A percentile compares a stretch with the other conserved stretches of the same genome.
Conservation (phyloP, 2,797 vertebrate species). For the Diceros bicornis region DNA sequence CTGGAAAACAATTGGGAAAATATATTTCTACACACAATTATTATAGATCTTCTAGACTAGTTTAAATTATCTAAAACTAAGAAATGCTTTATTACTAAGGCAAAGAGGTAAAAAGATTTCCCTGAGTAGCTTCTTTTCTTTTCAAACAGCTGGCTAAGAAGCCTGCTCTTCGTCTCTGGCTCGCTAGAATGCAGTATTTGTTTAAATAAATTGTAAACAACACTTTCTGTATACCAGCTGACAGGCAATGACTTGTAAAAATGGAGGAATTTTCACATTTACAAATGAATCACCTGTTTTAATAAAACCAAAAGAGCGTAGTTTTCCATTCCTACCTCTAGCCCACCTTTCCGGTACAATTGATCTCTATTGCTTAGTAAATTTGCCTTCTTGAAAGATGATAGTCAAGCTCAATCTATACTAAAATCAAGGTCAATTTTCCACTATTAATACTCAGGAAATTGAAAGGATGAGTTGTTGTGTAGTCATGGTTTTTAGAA, state of each 20-base stretch:
- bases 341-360: neutral
- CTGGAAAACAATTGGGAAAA: slow-evolving; percentile 5
- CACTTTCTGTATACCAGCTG: neutral
- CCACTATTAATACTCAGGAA: neutral
- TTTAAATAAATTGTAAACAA: slow-evolving; percentile 43
- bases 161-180: neutral
- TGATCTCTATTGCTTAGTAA: slow-evolving; percentile 45
- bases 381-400: slow-evolving; percentile 21
- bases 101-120: slow-evolving; percentile 29
- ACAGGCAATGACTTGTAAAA: slow-evolving; percentile 17
- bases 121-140: neutral
- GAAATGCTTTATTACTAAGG: slow-evolving; percentile 11
- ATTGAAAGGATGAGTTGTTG: neutral
- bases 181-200: neutral
- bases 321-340: slow-evolving; percentile 5
- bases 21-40: neutral
- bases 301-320: slow-evolving; percentile 42
- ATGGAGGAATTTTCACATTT: slow-evolving; percentile 29
- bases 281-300: slow-evolving; percentile 27
- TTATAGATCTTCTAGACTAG: slow-evolving; percentile 11
- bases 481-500: neutral
- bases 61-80: slow-evolving; percentile 40
- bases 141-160: neutral
- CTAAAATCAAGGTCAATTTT: slow-evolving; percentile 58
- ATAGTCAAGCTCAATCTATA: neutral